These are phyloP conservation scores for Oenanthe oenanthe DNA, from an alignment of 2,113 vertebrate genomes.

Conservation along the genomic window DNA sequence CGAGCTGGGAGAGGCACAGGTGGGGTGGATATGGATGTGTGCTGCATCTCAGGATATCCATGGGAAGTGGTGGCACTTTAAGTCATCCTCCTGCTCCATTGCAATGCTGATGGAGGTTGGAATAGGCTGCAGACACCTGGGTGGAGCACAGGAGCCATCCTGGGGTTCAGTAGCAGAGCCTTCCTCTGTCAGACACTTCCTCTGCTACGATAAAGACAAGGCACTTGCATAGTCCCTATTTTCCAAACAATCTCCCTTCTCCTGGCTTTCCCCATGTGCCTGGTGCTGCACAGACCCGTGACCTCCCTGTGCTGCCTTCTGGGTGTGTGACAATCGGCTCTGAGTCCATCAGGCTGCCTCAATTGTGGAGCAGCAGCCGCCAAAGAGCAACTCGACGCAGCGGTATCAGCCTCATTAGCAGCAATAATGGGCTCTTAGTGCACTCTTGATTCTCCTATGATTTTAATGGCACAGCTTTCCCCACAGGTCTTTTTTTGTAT, in stretches of 20 bases:
- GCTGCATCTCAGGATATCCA: not conserved
- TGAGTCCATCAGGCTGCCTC: conserved; percentile 7
- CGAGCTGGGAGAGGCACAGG: not conserved
- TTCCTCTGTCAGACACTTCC: rapidly evolving
- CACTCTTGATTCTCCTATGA: conserved; percentile 38
- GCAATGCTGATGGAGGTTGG: not conserved
- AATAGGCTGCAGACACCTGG: not conserved
- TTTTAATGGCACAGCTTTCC: conserved; percentile 50
- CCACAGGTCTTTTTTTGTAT: not conserved
- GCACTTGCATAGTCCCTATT: not conserved
- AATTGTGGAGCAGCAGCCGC: conserved; percentile 27
- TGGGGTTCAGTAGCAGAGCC: not conserved
- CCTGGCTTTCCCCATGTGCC: not conserved
- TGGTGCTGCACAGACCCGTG: not conserved
- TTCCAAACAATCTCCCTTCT: not conserved
- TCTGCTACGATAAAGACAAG: not conserved
- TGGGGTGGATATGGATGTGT: not conserved
- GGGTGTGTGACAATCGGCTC: not conserved
- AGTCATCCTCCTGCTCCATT: not conserved
- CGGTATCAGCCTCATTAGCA: conserved; percentile 53
- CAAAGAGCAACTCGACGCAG: conserved; percentile 44
- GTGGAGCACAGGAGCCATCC: not conserved
- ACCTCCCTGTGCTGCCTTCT: not conserved
- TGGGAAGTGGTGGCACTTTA: not conserved
- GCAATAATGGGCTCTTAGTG: conserved; percentile 41